phyloP scores from a whole-genome alignment of 1,140 invertebrate genomes.

The Dinothrombium tinctorium region DNA sequence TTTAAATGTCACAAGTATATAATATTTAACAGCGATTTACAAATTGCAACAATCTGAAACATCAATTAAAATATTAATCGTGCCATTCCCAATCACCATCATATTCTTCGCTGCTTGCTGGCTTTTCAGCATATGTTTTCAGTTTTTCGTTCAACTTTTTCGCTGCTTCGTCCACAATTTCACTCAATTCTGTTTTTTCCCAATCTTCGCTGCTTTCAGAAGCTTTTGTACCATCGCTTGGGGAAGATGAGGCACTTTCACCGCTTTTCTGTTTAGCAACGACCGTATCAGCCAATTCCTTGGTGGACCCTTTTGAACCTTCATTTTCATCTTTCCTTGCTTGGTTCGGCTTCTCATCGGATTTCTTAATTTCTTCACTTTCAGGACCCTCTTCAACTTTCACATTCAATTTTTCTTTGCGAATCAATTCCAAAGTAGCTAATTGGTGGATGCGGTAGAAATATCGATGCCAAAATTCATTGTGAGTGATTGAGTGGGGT shows the following conservation, averaged over 20 bases:
- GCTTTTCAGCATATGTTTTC: background rate
- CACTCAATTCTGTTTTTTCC: slow-evolving; percentile 1
- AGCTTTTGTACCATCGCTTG: background rate
- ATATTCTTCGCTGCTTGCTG: background rate
- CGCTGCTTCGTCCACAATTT: background rate
- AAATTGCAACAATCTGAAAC: no score
- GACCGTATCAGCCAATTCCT: background rate
- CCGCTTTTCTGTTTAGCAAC: background rate
- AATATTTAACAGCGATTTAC: no score
- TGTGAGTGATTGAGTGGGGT: slow-evolving; percentile 22
- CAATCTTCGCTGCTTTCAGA: background rate
- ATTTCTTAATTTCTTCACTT: background rate
- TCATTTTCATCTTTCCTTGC: background rate
- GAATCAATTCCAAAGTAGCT: slow-evolving; percentile 21
- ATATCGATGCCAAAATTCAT: slow-evolving; percentile 27
- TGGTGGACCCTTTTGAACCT: background rate
- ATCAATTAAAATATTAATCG: background rate
- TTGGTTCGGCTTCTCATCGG: background rate
- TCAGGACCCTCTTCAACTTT: background rate
- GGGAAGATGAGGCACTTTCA: background rate
- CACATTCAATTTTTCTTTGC: background rate
- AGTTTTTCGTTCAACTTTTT: slow-evolving; percentile 1
- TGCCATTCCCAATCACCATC: background rate
- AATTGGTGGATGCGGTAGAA: slow-evolving; percentile 25
- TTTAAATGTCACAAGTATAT: no score